Conservation (phyloP, 2,888 invertebrate species). For the Ptychoptera albimana region DNA sequence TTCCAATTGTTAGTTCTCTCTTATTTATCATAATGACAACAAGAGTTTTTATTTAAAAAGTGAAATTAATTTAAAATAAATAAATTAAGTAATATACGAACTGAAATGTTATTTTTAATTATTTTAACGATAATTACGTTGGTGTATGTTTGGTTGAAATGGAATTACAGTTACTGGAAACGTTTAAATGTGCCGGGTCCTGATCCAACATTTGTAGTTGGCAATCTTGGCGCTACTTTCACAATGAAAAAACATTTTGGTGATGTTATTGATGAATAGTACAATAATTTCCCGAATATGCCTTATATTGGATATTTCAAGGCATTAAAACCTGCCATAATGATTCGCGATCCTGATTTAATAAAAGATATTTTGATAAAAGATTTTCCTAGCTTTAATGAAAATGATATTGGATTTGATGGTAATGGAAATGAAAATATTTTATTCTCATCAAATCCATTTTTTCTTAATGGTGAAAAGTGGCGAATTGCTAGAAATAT, state of each 20-base stretch:
- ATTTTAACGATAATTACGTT: neutral
- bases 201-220: slow-evolving; percentile 8
- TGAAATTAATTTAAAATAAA: too few relatives aligned
- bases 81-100: neutral
- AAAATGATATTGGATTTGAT: slow-evolving; percentile 22
- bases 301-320: slow-evolving; percentile 23
- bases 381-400: slow-evolving; percentile 22
- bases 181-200: slow-evolving; percentile 15
- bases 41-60: too few relatives aligned
- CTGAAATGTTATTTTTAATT: neutral
- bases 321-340: slow-evolving; percentile 14
- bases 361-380: slow-evolving; percentile 20
- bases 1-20: too few relatives aligned
- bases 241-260: slow-evolving; percentile 10
- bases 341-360: slow-evolving; percentile 22
- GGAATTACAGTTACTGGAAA: slow-evolving; percentile 14
- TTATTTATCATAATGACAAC: too few relatives aligned
- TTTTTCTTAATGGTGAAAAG: slow-evolving; percentile 23
- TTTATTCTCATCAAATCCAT: slow-evolving; percentile 24
- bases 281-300: slow-evolving; percentile 10
- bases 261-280: too few relatives aligned
- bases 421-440: slow-evolving; percentile 26
- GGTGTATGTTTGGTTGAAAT: neutral
- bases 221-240: slow-evolving; percentile 12
- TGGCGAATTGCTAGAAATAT: slow-evolving; percentile 26